Percentiles rank a stretch among this genome's conserved stretches.
These are phyloP conservation scores for Okamejei kenojei DNA, from an alignment of 2,797 vertebrate species.

Conservation along the genomic window DNA sequence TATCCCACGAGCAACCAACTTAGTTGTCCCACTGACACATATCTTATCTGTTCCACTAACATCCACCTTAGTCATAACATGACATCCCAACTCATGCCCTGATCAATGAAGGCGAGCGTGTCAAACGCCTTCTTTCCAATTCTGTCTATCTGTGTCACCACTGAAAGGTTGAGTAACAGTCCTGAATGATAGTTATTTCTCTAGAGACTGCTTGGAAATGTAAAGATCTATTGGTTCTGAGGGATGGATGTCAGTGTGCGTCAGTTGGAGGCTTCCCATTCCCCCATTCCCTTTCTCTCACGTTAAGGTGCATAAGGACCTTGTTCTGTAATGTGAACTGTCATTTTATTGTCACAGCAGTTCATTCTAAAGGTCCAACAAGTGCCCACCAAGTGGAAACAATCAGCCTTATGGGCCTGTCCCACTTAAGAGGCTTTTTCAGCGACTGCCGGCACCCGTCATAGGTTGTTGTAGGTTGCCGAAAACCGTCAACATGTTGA, in stretches of 20 bases:
- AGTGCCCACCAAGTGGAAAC: not conserved
- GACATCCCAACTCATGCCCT: no score
- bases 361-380: not conserved
- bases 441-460: no score
- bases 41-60: no score
- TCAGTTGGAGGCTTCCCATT: not conserved
- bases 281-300: not conserved
- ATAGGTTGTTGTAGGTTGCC: no score
- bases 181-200: not conserved
- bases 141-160: no score
- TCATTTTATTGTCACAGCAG: not conserved
- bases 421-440: no score
- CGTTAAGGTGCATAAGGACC: not conserved
- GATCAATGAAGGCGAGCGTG: not conserved
- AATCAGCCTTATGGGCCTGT: not conserved
- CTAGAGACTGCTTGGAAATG: not conserved
- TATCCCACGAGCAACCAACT: no score
- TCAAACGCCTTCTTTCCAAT: no score
- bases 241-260: not conserved
- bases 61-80: no score
- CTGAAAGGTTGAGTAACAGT: not conserved
- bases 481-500: no score
- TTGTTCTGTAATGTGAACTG: not conserved
- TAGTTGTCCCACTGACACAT: no score
- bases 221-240: not conserved